Base-by-base conservation (phyloP, 2,888 invertebrate species). In the Drosophila ochracea region DNA sequence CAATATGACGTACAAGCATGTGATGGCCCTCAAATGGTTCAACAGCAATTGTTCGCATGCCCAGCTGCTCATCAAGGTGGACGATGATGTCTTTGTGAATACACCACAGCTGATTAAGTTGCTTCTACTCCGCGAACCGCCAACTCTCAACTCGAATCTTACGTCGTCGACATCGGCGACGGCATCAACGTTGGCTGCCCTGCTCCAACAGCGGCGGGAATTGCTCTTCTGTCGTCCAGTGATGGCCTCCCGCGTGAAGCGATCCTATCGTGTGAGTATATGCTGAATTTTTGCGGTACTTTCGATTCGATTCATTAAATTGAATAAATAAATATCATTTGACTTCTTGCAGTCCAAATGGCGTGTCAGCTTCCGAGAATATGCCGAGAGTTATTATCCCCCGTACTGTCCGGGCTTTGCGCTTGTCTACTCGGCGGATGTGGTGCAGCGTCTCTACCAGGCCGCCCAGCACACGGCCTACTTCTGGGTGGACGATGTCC, bases 401-500 rank as follows among this genome's bases (percentile, higher is more conserved):
- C 94, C 95, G 3, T 97, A 97, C 91, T 97, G 97, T 93, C 95
- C 95, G 31, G 97, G 97, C 31, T 95, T 95, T 94, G 95, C 95
- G 3, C 95, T 96, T 68, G 93, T 96, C 16, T 96, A 96, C 87
- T 96, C 96, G 0, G 94, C 94, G 50, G 96, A 96, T 90, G 95
- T 95, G 47, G 94, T 95, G 21, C 94, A 94, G 68, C 93, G 94
- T 35, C 92, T 96, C 19, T 95, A 95, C 59, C 93, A 93, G 64
- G 94, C 94, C 55, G 96, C 96, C 1, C 95, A 96, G 84, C 93
- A 92, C 10, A 93, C 94, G 4, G 95, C 95, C 3, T 97, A 96
- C 91, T 97, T 97, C 93, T 97, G 97, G 97, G 96, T 97, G 59
- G 97, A 97, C 91, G 97, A 97, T 92, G 96, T 96, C 41, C 96